These are phyloP conservation scores for Linyphia triangularis DNA, from an alignment of 2,888 invertebrate species.

Conservation along the genomic window DNA sequence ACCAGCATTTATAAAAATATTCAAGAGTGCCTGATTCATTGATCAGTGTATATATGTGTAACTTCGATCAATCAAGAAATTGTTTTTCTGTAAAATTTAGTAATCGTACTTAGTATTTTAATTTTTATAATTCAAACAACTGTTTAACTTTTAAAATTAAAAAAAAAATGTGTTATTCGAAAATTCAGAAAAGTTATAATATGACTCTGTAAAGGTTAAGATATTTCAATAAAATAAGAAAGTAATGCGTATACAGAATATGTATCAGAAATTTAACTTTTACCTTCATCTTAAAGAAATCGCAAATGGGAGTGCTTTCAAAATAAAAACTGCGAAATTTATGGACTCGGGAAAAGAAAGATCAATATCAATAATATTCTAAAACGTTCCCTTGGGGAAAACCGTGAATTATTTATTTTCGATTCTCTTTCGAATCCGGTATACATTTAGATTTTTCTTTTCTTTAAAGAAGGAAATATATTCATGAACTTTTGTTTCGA, in stretches of 20 bases:
- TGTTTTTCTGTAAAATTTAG: no score
- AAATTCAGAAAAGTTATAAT: no score
- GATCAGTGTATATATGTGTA: no score
- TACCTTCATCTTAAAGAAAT: background rate
- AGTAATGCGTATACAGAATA: background rate
- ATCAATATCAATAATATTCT: constrained; percentile 58
- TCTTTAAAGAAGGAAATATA: background rate
- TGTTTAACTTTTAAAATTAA: no score
- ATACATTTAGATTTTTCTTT: constrained; percentile 3
- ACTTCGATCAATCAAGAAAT: no score
- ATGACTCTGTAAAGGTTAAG: no score
- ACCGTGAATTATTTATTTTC: constrained; percentile 62
- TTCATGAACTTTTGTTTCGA: background rate
- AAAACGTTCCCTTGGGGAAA: constrained; percentile 33
- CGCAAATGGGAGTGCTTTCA: background rate
- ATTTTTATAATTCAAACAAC: no score
- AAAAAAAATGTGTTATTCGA: no score
- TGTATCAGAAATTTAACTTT: background rate
- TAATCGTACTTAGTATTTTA: no score
- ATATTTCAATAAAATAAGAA: no score
- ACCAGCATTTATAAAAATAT: no score
- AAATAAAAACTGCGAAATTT: constrained; percentile 8
- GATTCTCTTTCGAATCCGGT: constrained; percentile 26
- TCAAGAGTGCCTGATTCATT: no score
- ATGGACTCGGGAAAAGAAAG: background rate